Evolutionary conservation across 2,888 invertebrate genomes (phyloP).

Genomic region (Phoenoteleia sp.): DNA sequence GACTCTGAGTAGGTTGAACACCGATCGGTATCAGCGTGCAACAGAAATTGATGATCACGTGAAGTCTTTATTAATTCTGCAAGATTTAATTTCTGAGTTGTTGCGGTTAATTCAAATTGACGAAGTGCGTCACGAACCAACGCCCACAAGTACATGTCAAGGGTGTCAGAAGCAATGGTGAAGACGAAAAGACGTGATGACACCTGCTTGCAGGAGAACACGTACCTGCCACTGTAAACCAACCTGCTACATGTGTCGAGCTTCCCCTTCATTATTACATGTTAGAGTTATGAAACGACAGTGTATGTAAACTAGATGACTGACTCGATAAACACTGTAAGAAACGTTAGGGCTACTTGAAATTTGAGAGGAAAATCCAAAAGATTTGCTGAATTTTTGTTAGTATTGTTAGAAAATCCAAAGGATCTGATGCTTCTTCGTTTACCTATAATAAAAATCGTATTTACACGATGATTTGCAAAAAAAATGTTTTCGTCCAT

Average conservation of each 20-base stretch:
- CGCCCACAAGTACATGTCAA: constrained; percentile 66
- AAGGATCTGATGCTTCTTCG: no score
- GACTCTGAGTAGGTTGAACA: background rate
- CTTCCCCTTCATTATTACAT: constrained; percentile 69
- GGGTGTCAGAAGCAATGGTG: constrained; percentile 62
- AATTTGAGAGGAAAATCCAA: no score
- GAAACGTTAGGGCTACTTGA: no score
- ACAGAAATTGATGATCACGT: constrained; percentile 5
- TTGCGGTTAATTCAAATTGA: constrained; percentile 54
- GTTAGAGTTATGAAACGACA: constrained; percentile 60
- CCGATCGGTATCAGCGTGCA: background rate
- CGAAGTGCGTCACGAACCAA: constrained; percentile 29
- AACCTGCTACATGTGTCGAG: constrained; percentile 69
- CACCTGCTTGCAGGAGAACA: constrained; percentile 65
- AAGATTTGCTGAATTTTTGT: no score
- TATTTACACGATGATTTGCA: no score
- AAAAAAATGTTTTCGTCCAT: no score
- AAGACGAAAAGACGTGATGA: constrained; percentile 67
- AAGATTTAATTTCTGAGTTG: constrained; percentile 30
- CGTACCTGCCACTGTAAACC: constrained; percentile 68
- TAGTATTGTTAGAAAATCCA: no score
- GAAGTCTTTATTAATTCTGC: background rate
- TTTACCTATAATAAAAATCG: no score
- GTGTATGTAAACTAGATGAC: constrained; percentile 64
- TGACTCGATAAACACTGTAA: constrained; percentile 56